phyloP scores from a whole-genome alignment of 2,797 vertebrate genomes.

The Dicrostonyx torquatus region DNA sequence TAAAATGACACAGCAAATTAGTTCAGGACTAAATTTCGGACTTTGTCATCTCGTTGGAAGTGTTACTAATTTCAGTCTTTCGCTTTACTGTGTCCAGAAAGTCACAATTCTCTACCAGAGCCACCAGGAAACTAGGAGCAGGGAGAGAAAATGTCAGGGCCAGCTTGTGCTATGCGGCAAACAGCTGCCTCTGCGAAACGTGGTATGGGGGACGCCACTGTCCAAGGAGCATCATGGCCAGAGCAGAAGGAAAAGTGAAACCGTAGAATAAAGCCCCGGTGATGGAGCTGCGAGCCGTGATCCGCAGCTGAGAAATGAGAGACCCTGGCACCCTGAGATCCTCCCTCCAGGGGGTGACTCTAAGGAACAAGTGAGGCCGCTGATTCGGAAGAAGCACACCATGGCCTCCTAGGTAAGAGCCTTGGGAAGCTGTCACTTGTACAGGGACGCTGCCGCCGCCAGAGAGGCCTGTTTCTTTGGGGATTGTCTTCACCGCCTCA shows the following conservation, averaged over 20 bases:
- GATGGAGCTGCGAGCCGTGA: neutral
- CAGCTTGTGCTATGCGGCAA: neutral
- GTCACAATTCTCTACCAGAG: neutral
- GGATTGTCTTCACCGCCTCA: neutral
- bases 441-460: neutral
- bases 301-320: neutral
- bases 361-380: slow-evolving; percentile 48
- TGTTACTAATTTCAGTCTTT: slow-evolving; percentile 25
- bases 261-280: neutral
- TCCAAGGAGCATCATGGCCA: neutral
- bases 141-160: neutral
- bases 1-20: neutral
- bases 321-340: neutral
- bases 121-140: neutral
- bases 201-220: neutral
- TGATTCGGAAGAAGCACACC: slow-evolving; percentile 62
- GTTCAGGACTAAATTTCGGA: neutral
- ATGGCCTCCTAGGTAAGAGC: neutral
- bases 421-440: neutral
- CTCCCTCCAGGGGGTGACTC: neutral
- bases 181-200: neutral
- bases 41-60: neutral
- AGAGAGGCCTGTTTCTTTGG: neutral
- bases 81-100: slow-evolving; percentile 37
- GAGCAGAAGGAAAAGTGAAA: neutral